Evolutionary conservation across 2,113 vertebrate genomes (phyloP).

Genomic region (Actinemys pallida): DNA sequence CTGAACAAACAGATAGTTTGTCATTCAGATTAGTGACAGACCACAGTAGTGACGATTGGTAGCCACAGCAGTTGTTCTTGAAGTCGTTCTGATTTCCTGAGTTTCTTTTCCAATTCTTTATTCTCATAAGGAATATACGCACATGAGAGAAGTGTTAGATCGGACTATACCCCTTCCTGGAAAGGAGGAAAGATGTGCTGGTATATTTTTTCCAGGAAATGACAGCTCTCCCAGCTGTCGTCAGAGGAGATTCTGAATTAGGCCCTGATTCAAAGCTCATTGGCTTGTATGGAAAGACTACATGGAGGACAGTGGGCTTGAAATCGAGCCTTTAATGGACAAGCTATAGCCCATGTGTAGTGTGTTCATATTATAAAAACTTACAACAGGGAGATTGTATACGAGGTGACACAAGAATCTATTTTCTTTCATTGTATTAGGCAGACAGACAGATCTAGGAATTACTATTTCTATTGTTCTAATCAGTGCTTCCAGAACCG

Average conservation of each 20-base stretch:
- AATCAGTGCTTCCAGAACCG: not conserved
- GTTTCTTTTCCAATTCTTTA: not conserved
- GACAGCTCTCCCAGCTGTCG: not conserved
- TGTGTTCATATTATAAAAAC: not conserved
- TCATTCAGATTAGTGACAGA: not conserved
- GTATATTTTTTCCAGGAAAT: not conserved
- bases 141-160: not conserved
- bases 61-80: not conserved
- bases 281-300: no score
- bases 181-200: not conserved
- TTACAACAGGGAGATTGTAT: accelerated
- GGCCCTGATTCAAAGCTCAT: not conserved
- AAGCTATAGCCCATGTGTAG: accelerated
- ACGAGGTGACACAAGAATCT: not conserved
- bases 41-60: no score
- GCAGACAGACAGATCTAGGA: not conserved
- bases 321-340: accelerated
- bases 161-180: not conserved
- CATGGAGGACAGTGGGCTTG: accelerated
- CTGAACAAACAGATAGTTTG: not conserved
- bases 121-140: not conserved
- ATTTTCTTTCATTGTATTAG: accelerated
- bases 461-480: not conserved
- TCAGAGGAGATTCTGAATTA: not conserved
- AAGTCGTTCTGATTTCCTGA: not conserved